These are phyloP conservation scores for Azorinus chamasolen DNA, from an alignment of 2,888 invertebrate genomes.

Conservation along the genomic window DNA sequence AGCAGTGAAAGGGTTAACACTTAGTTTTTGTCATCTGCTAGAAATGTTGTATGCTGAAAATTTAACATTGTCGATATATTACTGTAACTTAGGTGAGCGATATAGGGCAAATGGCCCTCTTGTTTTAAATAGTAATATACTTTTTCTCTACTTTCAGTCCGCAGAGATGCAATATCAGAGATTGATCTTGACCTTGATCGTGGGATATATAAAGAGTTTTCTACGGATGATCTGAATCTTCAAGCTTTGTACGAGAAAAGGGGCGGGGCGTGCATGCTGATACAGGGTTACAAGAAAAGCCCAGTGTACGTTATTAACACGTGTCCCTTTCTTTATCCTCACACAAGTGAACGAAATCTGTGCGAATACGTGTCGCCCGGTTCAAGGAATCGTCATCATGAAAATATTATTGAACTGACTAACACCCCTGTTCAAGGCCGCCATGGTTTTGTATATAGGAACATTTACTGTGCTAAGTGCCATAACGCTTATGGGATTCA, in stretches of 20 bases:
- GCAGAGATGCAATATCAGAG: no score
- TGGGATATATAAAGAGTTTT: no score
- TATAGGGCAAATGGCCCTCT: no score
- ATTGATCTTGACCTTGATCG: no score
- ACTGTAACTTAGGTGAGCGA: no score
- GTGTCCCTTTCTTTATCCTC: constrained; percentile 56
- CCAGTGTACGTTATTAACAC: constrained; percentile 69
- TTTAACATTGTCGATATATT: no score
- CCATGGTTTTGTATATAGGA: constrained; percentile 75
- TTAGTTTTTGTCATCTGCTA: no score
- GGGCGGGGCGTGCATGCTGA: constrained; percentile 53
- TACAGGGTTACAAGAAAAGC: constrained; percentile 49
- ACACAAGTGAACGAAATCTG: constrained; percentile 37
- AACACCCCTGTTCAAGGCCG: constrained; percentile 75
- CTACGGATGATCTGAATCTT: constrained; percentile 2
- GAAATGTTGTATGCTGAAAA: no score
- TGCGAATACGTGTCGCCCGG: constrained; percentile 52
- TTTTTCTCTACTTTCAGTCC: no score
- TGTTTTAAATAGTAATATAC: no score
- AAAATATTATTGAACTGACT: constrained; percentile 61
- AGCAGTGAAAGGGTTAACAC: no score
- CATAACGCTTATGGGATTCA: constrained; percentile 56
- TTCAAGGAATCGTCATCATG: constrained; percentile 18
- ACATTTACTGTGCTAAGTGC: constrained; percentile 77
- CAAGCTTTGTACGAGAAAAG: constrained; percentile 43